Base-by-base conservation (phyloP, 2,797 vertebrate species). In the Acrocephalus scirpaceus region DNA sequence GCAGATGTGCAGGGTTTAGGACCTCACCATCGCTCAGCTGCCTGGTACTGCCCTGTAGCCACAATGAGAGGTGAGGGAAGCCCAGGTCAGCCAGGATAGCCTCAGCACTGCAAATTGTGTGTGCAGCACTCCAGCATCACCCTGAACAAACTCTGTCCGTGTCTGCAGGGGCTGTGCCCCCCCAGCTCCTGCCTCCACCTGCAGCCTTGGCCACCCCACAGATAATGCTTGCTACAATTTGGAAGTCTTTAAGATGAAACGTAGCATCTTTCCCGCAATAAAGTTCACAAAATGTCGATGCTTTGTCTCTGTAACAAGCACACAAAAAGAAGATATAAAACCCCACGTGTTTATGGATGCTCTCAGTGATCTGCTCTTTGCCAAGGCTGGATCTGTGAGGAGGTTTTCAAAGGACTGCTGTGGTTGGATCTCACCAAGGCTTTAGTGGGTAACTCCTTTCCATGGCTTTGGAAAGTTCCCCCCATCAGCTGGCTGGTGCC, bases 251-350 rank as follows among this genome's bases (percentile, higher is more conserved):
- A 53, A 80, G 61, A 67, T 66, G 38, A 93, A 94, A 88, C 0
- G 0, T 54, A 81, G 51, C 2, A 2, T 84, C 45, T 93, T 93
- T 75, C 50, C 23, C 65, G 58, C 83, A 86, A 50, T 61, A 84
- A 92, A 94, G 47, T 81, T 96, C 74, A 69, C 71, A 70, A 87
- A 95, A 81, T 13, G 11, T 71, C 6, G 11, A 38, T 50, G 48
- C 34, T 88, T 92, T 88, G 65, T 89, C 40, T 67, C 34, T 47
- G 50, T 70, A 75, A 82, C 57, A 30, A 76, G 64, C 67, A 16
- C 16, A 34, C 40, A 42, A 13, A 77, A 85, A 29, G 73, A 20
- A 72, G n/a, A 56, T 48, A 10, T 36, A 83, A 93, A 77, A 0
- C 32, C 10, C 27, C 54, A 7, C 1, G 12, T 88, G 88, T 88